Base-by-base conservation (phyloP, 2,888 invertebrate genomes). In the Lampropteryx suffumata region DNA sequence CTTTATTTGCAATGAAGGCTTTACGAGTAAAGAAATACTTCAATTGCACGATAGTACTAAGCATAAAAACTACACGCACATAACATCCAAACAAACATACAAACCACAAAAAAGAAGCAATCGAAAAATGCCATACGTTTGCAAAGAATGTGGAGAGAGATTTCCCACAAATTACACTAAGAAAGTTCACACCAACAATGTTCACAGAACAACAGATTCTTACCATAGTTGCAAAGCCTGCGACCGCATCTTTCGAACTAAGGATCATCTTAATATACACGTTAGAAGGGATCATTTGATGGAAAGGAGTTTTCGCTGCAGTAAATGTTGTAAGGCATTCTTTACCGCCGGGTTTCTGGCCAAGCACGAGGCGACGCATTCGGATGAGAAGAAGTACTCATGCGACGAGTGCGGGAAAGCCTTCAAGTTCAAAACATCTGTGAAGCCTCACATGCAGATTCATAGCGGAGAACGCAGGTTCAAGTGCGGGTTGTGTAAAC, bases 331-430 rank as follows among this genome's bases (percentile, higher is more conserved):
- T 0, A 73, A 70, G 49, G 64, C 49, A 6, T 83, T 81, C 42
- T 81, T 73, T 10, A 55, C 57, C 0, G 63, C 62, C 1, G 35
- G 0, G 0, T 10, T 2, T 24, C 2, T 81, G 12, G 57, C 50
- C 7, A 55, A 64, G 2, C 82, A 80, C 32, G 62, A 66, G 62
- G 45, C 69, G 0, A 70, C 63, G 3, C 78, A 79, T 28, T 67
- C 71, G 1, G 71, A 69, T 0, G 47, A 61, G 2, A 71, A 67
- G 36, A 49, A 55, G 0, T 77, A 66, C 48, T 51, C 67, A 3
- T 83, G 83, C 28, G 61, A 68, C 0, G 55, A 77, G 0, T 84
- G 82, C 42, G 39, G 48, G 0, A 83, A 82, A 48, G 52, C 64
- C 0, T 80, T 70, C 9, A 44, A 44, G 21, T 17, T 28, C 3